Conservation (phyloP, 2,888 invertebrate species). For the Drosophila silvestris region DNA sequence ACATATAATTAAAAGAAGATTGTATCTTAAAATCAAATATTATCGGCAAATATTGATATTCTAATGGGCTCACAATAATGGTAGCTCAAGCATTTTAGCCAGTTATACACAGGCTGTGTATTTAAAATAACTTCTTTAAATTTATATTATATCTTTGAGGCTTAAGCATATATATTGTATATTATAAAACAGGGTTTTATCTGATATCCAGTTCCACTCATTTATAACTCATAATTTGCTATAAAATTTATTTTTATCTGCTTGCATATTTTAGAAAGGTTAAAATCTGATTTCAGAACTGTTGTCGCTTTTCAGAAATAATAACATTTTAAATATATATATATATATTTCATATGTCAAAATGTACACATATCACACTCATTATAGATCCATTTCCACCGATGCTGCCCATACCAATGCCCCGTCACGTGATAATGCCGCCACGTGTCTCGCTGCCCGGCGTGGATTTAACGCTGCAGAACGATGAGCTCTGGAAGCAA, state of each 20-base stretch:
- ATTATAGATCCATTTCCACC: conserved; percentile 83
- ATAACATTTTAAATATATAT: background rate
- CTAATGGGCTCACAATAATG: background rate
- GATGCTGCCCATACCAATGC: conserved; percentile 82
- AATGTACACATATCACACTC: background rate
- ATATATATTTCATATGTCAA: too few relatives aligned
- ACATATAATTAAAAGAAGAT: background rate
- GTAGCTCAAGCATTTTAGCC: background rate
- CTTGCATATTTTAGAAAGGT: background rate
- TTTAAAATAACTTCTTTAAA: background rate
- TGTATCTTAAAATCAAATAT: too few relatives aligned
- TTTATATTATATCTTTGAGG: background rate
- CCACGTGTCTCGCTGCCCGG: conserved; percentile 81
- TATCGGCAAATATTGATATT: background rate
- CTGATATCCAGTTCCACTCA: background rate
- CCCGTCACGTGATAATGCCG: conserved; percentile 82
- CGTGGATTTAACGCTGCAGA: conserved; percentile 87
- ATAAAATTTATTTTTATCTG: background rate
- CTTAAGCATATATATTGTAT: background rate
- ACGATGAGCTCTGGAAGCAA: conserved; percentile 89
- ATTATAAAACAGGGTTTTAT: background rate
- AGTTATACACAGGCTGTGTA: too few relatives aligned
- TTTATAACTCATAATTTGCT: background rate
- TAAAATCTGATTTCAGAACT: background rate
- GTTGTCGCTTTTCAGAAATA: background rate